A percentile compares a stretch with the other conserved stretches of the same genome.
Conservation (phyloP, 2,797 vertebrate species). For the Perdix hodgsoniae region DNA sequence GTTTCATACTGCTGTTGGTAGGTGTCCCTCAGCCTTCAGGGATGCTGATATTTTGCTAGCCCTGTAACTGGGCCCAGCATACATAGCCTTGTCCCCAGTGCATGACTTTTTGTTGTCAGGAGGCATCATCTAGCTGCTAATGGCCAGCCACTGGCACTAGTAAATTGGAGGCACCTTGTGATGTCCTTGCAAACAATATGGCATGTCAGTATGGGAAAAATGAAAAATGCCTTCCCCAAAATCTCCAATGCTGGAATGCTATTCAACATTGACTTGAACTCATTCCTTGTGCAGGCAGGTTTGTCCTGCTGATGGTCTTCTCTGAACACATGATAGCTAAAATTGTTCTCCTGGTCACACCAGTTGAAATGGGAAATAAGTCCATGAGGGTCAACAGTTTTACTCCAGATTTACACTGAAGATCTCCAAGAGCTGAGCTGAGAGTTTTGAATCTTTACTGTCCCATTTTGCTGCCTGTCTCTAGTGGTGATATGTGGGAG, state of each 20-base stretch:
- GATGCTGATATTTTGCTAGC: neutral
- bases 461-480: slow-evolving; percentile 27
- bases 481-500: neutral
- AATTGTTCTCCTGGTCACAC: neutral
- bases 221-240: neutral
- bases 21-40: neutral
- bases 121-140: no score
- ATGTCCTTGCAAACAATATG: neutral
- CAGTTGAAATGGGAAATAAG: neutral
- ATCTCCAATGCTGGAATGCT: neutral
- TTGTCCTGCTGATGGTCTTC: neutral
- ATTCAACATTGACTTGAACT: no score
- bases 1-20: neutral
- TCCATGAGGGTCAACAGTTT: neutral
- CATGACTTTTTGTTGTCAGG: neutral
- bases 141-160: neutral
- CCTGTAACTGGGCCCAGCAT: neutral
- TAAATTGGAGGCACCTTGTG: no score
- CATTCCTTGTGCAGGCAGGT: neutral
- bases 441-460: neutral
- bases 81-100: neutral
- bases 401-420: neutral
- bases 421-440: neutral
- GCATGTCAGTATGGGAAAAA: neutral
- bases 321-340: neutral